These are phyloP conservation scores for Pseudochirops corinnae DNA, from an alignment of 2,797 vertebrate genomes.

Conservation along the genomic window DNA sequence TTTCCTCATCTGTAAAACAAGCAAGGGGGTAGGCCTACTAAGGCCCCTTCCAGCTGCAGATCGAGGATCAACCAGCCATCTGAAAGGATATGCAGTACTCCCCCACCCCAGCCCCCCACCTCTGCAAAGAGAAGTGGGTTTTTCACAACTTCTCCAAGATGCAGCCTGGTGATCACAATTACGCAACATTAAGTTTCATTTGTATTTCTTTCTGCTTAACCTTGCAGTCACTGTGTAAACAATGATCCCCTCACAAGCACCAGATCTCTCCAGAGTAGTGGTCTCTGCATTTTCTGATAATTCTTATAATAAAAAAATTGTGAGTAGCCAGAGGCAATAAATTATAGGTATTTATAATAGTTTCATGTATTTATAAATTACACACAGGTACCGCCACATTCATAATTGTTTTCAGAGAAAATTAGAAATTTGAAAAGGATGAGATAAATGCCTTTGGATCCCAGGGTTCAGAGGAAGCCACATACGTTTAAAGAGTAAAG, in stretches of 20 bases:
- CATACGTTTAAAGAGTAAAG: background rate
- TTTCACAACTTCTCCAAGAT: background rate
- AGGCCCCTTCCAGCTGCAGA: background rate
- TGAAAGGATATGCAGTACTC: background rate
- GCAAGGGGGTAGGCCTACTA: background rate
- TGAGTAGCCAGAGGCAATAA: background rate
- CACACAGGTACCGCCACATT: background rate
- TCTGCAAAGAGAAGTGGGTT: background rate
- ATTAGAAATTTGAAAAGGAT: background rate
- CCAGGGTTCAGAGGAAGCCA: background rate
- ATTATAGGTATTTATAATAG: background rate
- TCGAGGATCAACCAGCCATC: background rate
- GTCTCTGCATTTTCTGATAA: background rate
- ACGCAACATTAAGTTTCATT: background rate
- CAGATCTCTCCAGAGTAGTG: background rate
- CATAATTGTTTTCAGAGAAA: background rate
- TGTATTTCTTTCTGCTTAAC: background rate
- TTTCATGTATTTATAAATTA: background rate
- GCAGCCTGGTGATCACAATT: background rate
- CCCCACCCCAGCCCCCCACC: background rate
- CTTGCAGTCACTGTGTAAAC: background rate
- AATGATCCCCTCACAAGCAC: background rate
- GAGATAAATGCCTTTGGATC: background rate
- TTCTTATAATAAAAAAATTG: background rate
- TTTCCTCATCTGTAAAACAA: conserved; percentile 18